Conservation (phyloP, 2,888 invertebrate genomes). For the Dicyrtoma fusca region DNA sequence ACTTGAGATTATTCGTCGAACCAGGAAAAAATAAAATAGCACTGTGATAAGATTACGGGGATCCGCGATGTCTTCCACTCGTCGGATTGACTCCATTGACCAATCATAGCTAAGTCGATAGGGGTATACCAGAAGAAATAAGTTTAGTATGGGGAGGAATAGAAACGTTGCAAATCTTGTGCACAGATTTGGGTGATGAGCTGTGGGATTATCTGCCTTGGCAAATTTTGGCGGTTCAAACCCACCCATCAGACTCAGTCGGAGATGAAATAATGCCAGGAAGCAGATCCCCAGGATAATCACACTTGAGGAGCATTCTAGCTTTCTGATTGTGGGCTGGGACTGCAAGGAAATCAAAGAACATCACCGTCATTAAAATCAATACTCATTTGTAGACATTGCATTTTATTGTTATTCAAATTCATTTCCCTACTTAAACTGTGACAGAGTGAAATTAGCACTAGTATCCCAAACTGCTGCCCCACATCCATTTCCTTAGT, state of each 20-base stretch:
- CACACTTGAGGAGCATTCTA: conserved; percentile 50
- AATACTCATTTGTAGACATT: neutral
- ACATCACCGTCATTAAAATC: neutral
- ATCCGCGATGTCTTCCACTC: conserved; percentile 77
- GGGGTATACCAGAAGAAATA: conserved; percentile 83
- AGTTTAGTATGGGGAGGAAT: conserved; percentile 89
- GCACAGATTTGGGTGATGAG: conserved; percentile 78
- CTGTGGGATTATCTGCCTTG: conserved; percentile 93
- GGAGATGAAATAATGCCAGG: conserved; percentile 61
- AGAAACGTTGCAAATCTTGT: conserved; percentile 87
- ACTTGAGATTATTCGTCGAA: conserved; percentile 43
- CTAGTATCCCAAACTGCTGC: no score
- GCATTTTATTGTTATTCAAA: neutral
- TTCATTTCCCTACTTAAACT: no score
- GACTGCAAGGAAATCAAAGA: neutral
- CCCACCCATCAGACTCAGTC: conserved; percentile 76
- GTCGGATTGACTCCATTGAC: conserved; percentile 96
- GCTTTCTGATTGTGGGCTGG: conserved; percentile 28
- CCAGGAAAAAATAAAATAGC: conserved; percentile 70
- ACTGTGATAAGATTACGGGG: conserved; percentile 75
- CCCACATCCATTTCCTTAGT: no score
- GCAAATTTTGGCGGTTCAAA: conserved; percentile 78
- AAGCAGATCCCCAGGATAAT: conserved; percentile 47
- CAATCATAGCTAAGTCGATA: conserved; percentile 92
- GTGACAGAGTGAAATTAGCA: no score